Evolutionary conservation across 2,797 vertebrate species (phyloP).

Genomic region (Gymnoscopelus braueri): DNA sequence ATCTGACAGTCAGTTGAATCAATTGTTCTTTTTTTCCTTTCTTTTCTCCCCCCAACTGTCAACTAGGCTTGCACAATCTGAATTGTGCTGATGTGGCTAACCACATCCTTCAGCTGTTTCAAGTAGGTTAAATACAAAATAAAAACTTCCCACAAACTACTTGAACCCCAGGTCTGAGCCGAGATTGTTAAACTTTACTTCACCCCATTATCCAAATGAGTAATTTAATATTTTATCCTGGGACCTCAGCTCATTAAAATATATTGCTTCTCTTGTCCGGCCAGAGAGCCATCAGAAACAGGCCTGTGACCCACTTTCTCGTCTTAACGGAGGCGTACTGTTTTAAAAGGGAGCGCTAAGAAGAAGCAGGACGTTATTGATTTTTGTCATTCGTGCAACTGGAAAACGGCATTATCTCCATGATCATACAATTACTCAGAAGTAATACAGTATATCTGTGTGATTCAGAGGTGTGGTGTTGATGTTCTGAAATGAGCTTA

Average conservation of each 20-base stretch:
- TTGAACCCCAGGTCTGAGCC: conserved; percentile 28
- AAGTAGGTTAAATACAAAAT: conserved; percentile 38
- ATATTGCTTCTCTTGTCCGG: conserved; percentile 60
- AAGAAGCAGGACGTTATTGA: conserved; percentile 23
- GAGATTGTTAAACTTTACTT: conserved; percentile 29
- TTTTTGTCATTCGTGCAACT: conserved; percentile 10
- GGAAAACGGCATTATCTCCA: conserved; percentile 22
- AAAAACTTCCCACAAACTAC: conserved; percentile 2
- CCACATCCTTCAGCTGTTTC: not conserved
- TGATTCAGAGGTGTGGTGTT: no score
- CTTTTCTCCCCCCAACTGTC: no score
- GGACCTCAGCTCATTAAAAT: conserved; percentile 60
- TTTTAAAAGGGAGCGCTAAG: conserved; percentile 38
- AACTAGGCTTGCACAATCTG: no score
- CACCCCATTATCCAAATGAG: conserved; percentile 43
- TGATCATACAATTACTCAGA: conserved; percentile 15
- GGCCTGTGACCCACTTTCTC: conserved; percentile 50
- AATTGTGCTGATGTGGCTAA: no score
- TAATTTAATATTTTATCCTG: conserved; percentile 65
- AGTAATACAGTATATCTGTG: no score
- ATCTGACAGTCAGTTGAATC: not conserved
- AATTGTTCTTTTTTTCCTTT: no score
- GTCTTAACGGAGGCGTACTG: conserved; percentile 37
- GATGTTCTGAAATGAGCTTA: no score
- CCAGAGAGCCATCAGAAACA: conserved; percentile 47